Percentiles rank a stretch among this genome's conserved stretches.
Evolutionary conservation across 2,888 invertebrate species (phyloP).

Genomic region (Leptopterna dolabrata): DNA sequence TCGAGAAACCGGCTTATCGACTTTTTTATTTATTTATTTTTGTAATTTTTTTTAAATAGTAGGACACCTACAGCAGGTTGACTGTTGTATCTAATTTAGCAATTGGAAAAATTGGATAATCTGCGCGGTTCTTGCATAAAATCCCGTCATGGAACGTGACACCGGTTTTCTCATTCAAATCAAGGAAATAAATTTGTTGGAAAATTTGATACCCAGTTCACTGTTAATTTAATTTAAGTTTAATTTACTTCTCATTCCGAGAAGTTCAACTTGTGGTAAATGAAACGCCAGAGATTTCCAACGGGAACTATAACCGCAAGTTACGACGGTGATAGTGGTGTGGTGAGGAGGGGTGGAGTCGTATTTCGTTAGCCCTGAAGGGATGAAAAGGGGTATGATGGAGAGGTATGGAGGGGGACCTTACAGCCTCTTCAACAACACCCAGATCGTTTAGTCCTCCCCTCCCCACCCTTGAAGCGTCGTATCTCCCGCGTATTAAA

Average conservation of each 20-base stretch:
- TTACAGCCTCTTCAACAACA: constrained; percentile 26
- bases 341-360: neutral
- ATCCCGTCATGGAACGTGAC: neutral
- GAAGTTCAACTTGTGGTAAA: neutral
- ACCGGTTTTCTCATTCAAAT: neutral
- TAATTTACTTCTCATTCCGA: neutral
- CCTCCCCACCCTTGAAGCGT: neutral
- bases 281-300: neutral
- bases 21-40: too few relatives aligned
- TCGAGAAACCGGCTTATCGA: too few relatives aligned
- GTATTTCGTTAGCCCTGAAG: constrained; percentile 42
- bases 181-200: neutral
- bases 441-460: constrained; percentile 26
- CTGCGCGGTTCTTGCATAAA: too few relatives aligned
- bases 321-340: neutral
- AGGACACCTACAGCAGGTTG: too few relatives aligned
- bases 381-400: neutral
- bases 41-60: neutral
- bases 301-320: neutral
- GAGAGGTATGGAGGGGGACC: neutral
- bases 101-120: too few relatives aligned
- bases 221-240: neutral
- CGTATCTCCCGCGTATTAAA: constrained; percentile 43
- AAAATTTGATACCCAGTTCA: neutral
- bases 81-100: too few relatives aligned